A percentile compares a stretch with the other conserved stretches of the same genome.
These are phyloP conservation scores for Sebastes fasciatus DNA, from an alignment of 2,113 vertebrate species.

Conservation along the genomic window DNA sequence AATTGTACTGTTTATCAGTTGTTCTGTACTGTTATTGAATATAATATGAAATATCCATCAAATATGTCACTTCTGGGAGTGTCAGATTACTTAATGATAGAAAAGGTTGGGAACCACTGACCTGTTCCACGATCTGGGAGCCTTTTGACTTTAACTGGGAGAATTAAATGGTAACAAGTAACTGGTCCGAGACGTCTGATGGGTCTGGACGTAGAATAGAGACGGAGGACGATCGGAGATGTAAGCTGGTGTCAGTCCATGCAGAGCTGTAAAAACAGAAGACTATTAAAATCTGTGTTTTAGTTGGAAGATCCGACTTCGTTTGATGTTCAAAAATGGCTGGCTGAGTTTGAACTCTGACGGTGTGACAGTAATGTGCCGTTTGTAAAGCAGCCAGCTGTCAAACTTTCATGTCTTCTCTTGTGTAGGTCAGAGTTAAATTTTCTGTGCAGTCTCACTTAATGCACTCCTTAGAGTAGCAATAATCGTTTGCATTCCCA, in stretches of 20 bases:
- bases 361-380: conserved; percentile 27
- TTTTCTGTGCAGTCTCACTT: conserved; percentile 35
- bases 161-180: too few species aligned
- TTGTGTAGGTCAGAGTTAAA: conserved; percentile 28
- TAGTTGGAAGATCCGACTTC: not conserved
- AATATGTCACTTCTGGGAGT: too few species aligned
- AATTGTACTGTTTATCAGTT: too few species aligned
- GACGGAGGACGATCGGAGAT: not conserved
- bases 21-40: too few species aligned
- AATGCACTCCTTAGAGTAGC: conserved; percentile 34
- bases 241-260: not conserved
- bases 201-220: too few species aligned
- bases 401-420: conserved; percentile 30
- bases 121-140: too few species aligned
- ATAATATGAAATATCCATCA: too few species aligned
- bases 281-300: not conserved
- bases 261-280: not conserved
- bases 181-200: too few species aligned
- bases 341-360: conserved; percentile 33
- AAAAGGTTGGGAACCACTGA: too few species aligned
- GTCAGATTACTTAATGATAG: too few species aligned
- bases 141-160: too few species aligned
- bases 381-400: conserved; percentile 47
- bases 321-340: not conserved
- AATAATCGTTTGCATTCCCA: conserved; percentile 48